Conservation (phyloP, 2,113 vertebrate species). For the Cacatua alba region DNA sequence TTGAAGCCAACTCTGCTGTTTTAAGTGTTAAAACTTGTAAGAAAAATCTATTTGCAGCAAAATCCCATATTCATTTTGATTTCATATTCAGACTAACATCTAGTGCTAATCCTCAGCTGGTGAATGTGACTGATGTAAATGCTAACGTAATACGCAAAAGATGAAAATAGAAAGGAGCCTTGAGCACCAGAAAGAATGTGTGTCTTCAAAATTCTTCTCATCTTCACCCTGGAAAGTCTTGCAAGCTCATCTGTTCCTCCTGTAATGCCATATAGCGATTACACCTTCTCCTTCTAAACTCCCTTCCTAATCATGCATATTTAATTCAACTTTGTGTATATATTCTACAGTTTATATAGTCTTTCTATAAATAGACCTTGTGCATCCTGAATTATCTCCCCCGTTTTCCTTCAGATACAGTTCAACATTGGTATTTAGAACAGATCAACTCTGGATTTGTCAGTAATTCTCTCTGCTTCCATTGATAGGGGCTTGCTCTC, state of each 20-base stretch:
- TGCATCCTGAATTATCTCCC: slow-evolving; percentile 34
- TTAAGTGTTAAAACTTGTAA: slow-evolving; percentile 33
- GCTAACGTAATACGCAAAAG: slow-evolving; percentile 36
- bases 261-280: background rate
- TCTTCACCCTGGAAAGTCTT: slow-evolving; percentile 21
- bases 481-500: slow-evolving; percentile 8
- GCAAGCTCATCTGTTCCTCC: background rate
- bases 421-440: background rate
- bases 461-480: slow-evolving; percentile 47
- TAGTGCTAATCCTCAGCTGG: slow-evolving; percentile 34
- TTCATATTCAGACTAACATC: slow-evolving; percentile 45
- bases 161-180: slow-evolving; percentile 54
- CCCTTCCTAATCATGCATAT: slow-evolving; percentile 43
- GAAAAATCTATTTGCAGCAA: slow-evolving; percentile 27
- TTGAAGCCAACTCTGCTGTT: slow-evolving; percentile 55
- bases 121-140: slow-evolving; percentile 44
- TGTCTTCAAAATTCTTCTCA: slow-evolving; percentile 44
- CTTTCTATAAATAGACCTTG: slow-evolving; percentile 59
- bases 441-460: slow-evolving; percentile 23
- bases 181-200: background rate
- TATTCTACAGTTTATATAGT: slow-evolving; percentile 58
- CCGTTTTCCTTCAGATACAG: background rate
- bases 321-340: slow-evolving; percentile 66
- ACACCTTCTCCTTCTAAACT: slow-evolving; percentile 24
- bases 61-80: slow-evolving; percentile 42